Evolutionary conservation across 2,888 invertebrate genomes (phyloP).

Genomic region (Aspidapion aeneum): DNA sequence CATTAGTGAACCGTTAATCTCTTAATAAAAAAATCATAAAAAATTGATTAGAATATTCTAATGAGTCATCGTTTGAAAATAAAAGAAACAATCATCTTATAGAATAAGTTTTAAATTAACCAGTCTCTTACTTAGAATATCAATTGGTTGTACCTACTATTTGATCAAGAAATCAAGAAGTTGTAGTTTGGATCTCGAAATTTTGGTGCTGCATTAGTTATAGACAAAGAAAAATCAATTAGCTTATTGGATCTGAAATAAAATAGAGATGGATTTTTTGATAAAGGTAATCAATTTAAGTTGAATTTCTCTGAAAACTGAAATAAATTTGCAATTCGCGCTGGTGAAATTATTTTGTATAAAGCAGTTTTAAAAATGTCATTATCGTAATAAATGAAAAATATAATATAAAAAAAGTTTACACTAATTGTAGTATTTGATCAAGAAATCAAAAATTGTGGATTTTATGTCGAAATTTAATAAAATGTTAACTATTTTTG

Average conservation of each 20-base stretch:
- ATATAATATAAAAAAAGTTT: too few relatives aligned
- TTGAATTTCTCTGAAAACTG: too few relatives aligned
- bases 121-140: neutral
- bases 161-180: neutral
- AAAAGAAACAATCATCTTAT: neutral
- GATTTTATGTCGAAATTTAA: too few relatives aligned
- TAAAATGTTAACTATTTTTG: too few relatives aligned
- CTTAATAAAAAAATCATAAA: too few relatives aligned
- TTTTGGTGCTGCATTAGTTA: neutral
- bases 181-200: neutral
- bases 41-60: neutral
- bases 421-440: too few relatives aligned
- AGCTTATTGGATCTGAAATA: neutral
- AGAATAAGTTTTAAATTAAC: neutral
- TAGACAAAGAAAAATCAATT: neutral
- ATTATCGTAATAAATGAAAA: too few relatives aligned
- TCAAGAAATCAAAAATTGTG: too few relatives aligned
- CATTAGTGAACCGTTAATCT: neutral
- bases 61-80: neutral
- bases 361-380: too few relatives aligned
- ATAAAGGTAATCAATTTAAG: neutral
- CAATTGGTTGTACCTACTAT: neutral
- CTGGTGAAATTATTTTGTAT: too few relatives aligned
- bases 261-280: neutral
- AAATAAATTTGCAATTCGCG: too few relatives aligned